Evolutionary conservation across 2,797 vertebrate species (phyloP).

Genomic region (Spinus olivaceus): DNA sequence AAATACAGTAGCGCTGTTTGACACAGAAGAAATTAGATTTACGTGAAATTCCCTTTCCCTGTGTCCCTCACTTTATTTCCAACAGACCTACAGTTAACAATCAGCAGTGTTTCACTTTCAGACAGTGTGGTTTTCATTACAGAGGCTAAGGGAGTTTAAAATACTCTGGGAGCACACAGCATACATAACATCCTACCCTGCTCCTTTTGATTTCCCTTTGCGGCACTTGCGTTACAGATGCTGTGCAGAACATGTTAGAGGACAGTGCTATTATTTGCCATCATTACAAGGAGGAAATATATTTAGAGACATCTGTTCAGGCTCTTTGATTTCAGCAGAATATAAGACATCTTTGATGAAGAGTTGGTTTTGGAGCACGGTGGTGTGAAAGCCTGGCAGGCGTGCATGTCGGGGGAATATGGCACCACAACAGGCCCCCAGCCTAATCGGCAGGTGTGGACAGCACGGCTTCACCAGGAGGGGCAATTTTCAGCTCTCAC

Average conservation of each 20-base stretch:
- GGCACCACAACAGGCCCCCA: neutral
- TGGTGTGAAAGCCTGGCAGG: conserved; percentile 8
- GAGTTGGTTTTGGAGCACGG: neutral
- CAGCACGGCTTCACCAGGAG: neutral
- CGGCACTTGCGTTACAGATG: conserved; percentile 32
- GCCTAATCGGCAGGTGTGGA: neutral
- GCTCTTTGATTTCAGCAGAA: conserved; percentile 27
- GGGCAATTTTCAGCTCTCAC: neutral
- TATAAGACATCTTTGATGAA: conserved; percentile 13
- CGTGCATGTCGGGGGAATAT: neutral
- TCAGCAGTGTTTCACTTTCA: conserved; percentile 54
- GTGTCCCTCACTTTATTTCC: conserved; percentile 56
- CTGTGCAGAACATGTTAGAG: conserved; percentile 10
- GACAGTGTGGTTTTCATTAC: conserved; percentile 66
- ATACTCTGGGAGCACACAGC: neutral
- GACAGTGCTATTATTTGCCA: conserved; percentile 54
- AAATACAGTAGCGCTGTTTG: conserved; percentile 65
- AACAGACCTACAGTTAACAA: conserved; percentile 60
- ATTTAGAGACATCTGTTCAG: conserved; percentile 34
- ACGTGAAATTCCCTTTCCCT: conserved; percentile 60
- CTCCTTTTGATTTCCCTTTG: conserved; percentile 49
- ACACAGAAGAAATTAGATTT: conserved; percentile 71
- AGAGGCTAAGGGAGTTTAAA: conserved; percentile 49
- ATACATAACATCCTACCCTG: conserved; percentile 35
- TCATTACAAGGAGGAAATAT: conserved; percentile 45